Percentiles rank a stretch among this genome's conserved stretches.
Conservation (phyloP, 2,113 vertebrate genomes). For the Megaptera novaeangliae region DNA sequence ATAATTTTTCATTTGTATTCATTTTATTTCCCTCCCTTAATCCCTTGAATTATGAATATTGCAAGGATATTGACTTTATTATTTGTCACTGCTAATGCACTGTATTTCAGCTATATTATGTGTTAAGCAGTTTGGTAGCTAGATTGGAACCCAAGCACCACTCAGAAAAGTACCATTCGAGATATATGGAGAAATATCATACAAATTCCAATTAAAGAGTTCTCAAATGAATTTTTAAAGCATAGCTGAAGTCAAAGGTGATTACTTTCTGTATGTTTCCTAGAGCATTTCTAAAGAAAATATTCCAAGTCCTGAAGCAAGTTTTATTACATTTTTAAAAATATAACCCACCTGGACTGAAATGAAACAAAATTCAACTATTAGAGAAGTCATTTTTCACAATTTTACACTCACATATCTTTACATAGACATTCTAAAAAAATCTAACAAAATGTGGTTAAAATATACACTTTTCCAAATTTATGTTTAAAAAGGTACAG, state of each 20-base stretch:
- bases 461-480: background rate
- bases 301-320: background rate
- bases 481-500: background rate
- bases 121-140: background rate
- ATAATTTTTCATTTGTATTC: background rate
- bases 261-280: background rate
- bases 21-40: background rate
- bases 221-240: background rate
- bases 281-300: background rate
- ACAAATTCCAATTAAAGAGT: background rate
- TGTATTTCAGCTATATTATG: background rate
- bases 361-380: background rate
- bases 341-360: background rate
- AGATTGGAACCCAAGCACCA: background rate
- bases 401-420: background rate
- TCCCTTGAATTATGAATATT: background rate
- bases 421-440: background rate
- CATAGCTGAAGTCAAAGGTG: background rate
- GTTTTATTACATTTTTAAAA: background rate
- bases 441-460: background rate
- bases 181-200: background rate
- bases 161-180: background rate
- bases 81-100: background rate
- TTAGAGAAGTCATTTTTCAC: background rate
- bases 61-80: background rate